Percentiles rank a stretch among this genome's conserved stretches.
phyloP scores from a whole-genome alignment of 2,888 invertebrate species.

The Caenorhabditis sp. region DNA sequence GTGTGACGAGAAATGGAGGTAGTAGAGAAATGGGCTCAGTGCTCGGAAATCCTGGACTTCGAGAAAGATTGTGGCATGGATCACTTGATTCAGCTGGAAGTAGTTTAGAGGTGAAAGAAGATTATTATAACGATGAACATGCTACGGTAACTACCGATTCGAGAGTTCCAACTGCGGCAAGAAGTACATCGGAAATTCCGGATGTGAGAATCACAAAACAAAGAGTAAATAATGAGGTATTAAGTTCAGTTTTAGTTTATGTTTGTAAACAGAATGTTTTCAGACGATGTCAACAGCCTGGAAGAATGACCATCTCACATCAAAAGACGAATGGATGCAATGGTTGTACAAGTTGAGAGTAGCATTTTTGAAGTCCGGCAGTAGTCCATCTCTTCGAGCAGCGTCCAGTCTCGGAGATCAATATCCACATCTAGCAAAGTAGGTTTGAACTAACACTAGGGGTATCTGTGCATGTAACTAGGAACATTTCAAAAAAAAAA shows the following conservation, averaged over 20 bases:
- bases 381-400: constrained; percentile 90
- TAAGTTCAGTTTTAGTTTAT: background rate
- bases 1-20: constrained; percentile 5
- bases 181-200: constrained; percentile 18
- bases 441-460: too few relatives aligned
- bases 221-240: constrained; percentile 38
- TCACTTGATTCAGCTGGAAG: constrained; percentile 21
- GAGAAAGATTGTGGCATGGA: constrained; percentile 26
- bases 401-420: constrained; percentile 91
- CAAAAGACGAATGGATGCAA: constrained; percentile 92
- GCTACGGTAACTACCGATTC: background rate
- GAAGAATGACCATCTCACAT: constrained; percentile 34
- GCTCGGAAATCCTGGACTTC: constrained; percentile 8
- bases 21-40: background rate
- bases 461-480: too few relatives aligned
- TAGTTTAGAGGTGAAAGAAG: constrained; percentile 2
- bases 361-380: constrained; percentile 86
- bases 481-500: too few relatives aligned
- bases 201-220: constrained; percentile 35
- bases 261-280: constrained; percentile 3
- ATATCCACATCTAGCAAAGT: constrained; percentile 85
- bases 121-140: constrained; percentile 11
- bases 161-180: constrained; percentile 14
- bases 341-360: constrained; percentile 92
- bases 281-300: constrained; percentile 25